Conservation (phyloP, 2,888 invertebrate genomes). For the Crossocerus cetratus region DNA sequence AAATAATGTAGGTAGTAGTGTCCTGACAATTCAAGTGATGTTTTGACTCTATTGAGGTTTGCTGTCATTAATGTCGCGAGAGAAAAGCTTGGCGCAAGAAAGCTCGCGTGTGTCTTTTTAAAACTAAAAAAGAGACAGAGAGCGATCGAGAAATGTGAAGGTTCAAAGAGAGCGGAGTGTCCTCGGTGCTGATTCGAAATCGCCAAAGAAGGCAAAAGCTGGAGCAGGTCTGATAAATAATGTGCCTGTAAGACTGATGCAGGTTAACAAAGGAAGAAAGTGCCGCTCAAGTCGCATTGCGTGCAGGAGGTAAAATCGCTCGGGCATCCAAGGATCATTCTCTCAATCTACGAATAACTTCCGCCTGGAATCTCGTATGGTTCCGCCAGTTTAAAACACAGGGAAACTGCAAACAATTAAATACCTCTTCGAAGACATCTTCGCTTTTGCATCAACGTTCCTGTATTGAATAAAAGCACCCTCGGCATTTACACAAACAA, state of each 20-base stretch:
- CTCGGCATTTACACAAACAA: slow-evolving; percentile 63
- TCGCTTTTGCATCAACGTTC: slow-evolving; percentile 67
- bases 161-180: neutral
- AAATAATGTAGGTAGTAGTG: too few relatives aligned
- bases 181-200: neutral
- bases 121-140: too few relatives aligned
- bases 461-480: slow-evolving; percentile 62
- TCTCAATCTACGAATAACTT: slow-evolving; percentile 37
- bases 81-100: too few relatives aligned
- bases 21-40: too few relatives aligned
- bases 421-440: slow-evolving; percentile 77
- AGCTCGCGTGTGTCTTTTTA: too few relatives aligned
- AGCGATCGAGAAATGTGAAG: neutral
- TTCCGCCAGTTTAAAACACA: slow-evolving; percentile 38
- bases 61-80: too few relatives aligned
- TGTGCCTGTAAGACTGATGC: slow-evolving; percentile 28
- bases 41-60: too few relatives aligned
- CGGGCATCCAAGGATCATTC: slow-evolving; percentile 5
- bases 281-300: slow-evolving; percentile 27
- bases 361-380: slow-evolving; percentile 13
- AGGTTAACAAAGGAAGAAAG: slow-evolving; percentile 61
- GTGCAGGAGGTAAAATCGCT: slow-evolving; percentile 11
- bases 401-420: slow-evolving; percentile 63
- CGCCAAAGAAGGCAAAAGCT: neutral
- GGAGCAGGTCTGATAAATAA: slow-evolving; percentile 21